Percentiles rank a stretch among this genome's conserved stretches.
Conservation (phyloP, 2,113 vertebrate genomes). For the Xyliphius kryptos region DNA sequence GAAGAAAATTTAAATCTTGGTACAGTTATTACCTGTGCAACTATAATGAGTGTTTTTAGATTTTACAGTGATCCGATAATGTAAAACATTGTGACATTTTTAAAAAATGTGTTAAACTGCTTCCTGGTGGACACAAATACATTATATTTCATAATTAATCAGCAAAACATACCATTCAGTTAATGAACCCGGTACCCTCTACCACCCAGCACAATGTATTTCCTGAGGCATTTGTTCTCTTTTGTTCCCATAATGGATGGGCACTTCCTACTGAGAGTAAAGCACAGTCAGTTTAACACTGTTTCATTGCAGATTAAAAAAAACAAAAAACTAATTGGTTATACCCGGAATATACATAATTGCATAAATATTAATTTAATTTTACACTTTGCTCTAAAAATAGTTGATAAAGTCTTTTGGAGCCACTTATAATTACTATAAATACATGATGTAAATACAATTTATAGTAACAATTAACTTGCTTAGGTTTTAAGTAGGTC, state of each 20-base stretch:
- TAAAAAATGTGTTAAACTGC: not conserved
- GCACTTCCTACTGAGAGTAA: not conserved
- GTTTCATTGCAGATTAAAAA: not conserved
- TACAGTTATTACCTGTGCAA: not conserved
- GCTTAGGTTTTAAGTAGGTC: too few relatives aligned
- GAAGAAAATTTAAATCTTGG: not conserved
- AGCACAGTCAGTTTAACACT: slow-evolving; percentile 5
- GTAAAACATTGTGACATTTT: too few relatives aligned
- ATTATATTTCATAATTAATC: not conserved
- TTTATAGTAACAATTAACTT: too few relatives aligned
- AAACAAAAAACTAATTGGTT: not conserved
- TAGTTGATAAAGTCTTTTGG: too few relatives aligned
- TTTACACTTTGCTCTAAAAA: too few relatives aligned
- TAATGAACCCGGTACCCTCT: not conserved
- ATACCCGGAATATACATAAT: not conserved
- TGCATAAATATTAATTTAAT: not conserved
- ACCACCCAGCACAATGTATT: slow-evolving; percentile 3
- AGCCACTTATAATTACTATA: too few relatives aligned
- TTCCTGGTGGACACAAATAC: not conserved
- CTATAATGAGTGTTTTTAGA: not conserved
- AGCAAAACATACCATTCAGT: not conserved
- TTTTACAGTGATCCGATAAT: too few relatives aligned
- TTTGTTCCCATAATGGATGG: slow-evolving; percentile 18
- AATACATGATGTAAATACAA: too few relatives aligned
- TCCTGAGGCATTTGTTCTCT: not conserved